Percentiles rank a stretch among this genome's conserved stretches.
Conservation (phyloP, 2,113 vertebrate species). For the Acrocephalus arundinaceus region DNA sequence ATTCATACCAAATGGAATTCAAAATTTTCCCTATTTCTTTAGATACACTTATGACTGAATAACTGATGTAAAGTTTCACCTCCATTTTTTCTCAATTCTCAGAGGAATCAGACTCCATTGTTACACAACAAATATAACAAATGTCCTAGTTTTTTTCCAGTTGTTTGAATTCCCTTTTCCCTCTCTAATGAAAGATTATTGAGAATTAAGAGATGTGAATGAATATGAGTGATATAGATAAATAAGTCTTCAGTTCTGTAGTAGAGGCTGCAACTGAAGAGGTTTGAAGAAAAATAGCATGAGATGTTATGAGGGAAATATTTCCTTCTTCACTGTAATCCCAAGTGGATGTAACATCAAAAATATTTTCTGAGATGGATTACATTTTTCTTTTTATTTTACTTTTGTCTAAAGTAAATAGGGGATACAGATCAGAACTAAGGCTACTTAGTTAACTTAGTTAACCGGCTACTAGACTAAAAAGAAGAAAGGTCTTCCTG, state of each 20-base stretch:
- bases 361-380: background rate
- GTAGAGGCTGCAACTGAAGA: background rate
- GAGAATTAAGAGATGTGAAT: background rate
- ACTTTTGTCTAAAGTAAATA: background rate
- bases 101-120: background rate
- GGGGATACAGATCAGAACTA: background rate
- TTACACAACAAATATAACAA: background rate
- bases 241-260: background rate
- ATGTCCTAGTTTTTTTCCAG: background rate
- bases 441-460: background rate
- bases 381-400: background rate
- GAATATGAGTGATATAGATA: background rate
- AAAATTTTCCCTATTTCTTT: background rate
- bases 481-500: background rate
- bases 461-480: background rate
- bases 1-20: background rate
- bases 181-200: background rate
- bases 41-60: background rate
- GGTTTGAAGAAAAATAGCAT: background rate
- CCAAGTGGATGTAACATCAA: background rate
- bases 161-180: background rate
- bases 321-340: background rate
- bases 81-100: background rate
- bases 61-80: background rate
- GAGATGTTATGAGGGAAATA: background rate